Percentiles rank a stretch among this genome's conserved stretches.
Evolutionary conservation across 2,888 invertebrate genomes (phyloP).

Genomic region (Drosophila aldrichi): DNA sequence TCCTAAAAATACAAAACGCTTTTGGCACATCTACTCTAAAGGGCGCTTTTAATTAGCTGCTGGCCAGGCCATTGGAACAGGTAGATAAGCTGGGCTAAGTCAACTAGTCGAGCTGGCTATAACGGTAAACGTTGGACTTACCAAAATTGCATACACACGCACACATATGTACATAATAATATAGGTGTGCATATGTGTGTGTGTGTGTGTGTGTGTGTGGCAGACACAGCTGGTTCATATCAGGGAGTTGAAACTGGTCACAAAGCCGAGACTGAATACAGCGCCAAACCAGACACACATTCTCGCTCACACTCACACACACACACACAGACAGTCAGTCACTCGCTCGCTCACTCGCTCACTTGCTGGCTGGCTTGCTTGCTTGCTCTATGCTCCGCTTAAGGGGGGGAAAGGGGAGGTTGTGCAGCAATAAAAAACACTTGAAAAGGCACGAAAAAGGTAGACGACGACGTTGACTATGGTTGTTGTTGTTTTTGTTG

Average conservation of each 20-base stretch:
- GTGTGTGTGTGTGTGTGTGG: conserved; percentile 19
- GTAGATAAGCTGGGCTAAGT: conserved; percentile 18
- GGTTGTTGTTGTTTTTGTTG: conserved; percentile 32
- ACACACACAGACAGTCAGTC: background rate
- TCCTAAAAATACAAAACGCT: conserved; percentile 9
- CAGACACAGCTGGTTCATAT: conserved; percentile 74
- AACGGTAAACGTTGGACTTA: conserved; percentile 69
- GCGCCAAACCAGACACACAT: conserved; percentile 52
- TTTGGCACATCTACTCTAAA: conserved; percentile 25
- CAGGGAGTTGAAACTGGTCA: conserved; percentile 53
- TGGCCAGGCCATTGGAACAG: conserved; percentile 20
- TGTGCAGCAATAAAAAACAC: conserved; percentile 55
- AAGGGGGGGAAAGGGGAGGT: conserved; percentile 33
- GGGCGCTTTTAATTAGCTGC: conserved; percentile 39
- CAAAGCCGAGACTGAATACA: conserved; percentile 41
- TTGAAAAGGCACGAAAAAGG: conserved; percentile 74
- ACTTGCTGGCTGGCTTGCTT: conserved; percentile 12
- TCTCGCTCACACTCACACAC: conserved; percentile 6
- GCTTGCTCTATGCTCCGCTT: conserved; percentile 42
- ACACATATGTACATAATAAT: background rate
- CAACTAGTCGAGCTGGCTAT: conserved; percentile 18
- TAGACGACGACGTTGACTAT: conserved; percentile 54
- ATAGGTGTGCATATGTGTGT: background rate
- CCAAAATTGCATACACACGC: conserved; percentile 57
- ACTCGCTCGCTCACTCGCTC: conserved; percentile 21